Evolutionary conservation across 2,113 vertebrate species (phyloP).

Genomic region (Oncorhynchus kisutch): DNA sequence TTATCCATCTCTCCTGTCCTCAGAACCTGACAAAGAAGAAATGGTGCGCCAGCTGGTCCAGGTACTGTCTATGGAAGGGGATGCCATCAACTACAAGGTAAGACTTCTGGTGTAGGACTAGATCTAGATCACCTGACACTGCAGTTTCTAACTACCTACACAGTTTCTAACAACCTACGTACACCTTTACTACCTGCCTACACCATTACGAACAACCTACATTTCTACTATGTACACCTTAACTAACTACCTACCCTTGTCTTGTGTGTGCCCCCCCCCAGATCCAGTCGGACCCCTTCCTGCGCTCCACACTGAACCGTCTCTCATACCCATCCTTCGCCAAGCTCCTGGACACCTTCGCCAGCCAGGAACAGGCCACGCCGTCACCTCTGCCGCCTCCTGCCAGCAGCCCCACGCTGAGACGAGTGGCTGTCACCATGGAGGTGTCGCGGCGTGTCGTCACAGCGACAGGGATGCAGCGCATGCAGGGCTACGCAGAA

Average conservation of each 20-base stretch:
- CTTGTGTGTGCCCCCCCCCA: too few relatives aligned
- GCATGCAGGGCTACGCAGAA: constrained; percentile 64
- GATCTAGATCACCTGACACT: too few relatives aligned
- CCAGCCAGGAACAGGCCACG: constrained; percentile 26
- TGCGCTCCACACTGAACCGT: constrained; percentile 38
- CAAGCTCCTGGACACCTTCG: constrained; percentile 51
- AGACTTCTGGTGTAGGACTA: background rate
- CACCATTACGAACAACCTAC: too few relatives aligned
- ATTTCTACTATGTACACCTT: too few relatives aligned
- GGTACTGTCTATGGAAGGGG: constrained; percentile 44
- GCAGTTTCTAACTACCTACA: background rate
- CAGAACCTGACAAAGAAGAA: constrained; percentile 19
- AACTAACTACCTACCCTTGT: too few relatives aligned
- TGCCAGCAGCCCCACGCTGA: constrained; percentile 62
- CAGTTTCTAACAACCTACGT: background rate
- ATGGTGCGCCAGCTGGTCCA: constrained; percentile 47
- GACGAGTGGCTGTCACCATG: constrained; percentile 71
- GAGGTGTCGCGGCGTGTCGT: constrained; percentile 72
- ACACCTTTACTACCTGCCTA: too few relatives aligned
- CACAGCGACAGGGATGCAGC: constrained; percentile 69
- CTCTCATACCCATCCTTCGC: constrained; percentile 58
- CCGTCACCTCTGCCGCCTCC: constrained; percentile 25
- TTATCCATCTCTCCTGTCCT: background rate
- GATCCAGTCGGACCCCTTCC: too few relatives aligned
- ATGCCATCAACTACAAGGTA: constrained; percentile 56